Percentiles rank a stretch among this genome's conserved stretches.
These are phyloP conservation scores for Euura saliciscinereae DNA, from an alignment of 1,140 invertebrate genomes.

Conservation along the genomic window DNA sequence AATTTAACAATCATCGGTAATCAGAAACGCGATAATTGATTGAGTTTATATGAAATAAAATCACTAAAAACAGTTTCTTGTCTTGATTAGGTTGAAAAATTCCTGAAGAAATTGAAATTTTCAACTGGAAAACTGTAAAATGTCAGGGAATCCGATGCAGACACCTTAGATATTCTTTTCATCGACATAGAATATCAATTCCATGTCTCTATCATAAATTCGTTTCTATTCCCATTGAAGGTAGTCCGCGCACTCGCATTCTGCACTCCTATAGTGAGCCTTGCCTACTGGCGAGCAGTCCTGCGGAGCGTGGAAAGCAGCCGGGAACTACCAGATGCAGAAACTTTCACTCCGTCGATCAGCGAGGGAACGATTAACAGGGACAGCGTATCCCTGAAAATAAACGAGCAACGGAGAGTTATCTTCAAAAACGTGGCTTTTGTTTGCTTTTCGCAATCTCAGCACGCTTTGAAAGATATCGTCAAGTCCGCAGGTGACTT, in stretches of 20 bases:
- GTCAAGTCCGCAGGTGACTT: constrained; percentile 51
- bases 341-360: constrained; percentile 61
- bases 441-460: constrained; percentile 65
- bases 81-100: too few species aligned
- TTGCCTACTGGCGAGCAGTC: constrained; percentile 65
- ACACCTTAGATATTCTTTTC: too few species aligned
- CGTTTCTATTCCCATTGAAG: constrained; percentile 23
- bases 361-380: constrained; percentile 63
- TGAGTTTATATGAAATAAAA: too few species aligned
- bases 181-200: too few species aligned
- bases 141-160: too few species aligned
- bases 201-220: background rate
- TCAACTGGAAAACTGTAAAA: too few species aligned
- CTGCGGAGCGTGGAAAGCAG: constrained; percentile 54
- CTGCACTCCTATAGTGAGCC: constrained; percentile 67
- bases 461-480: constrained; percentile 60
- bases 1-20: too few species aligned
- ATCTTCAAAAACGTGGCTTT: constrained; percentile 67
- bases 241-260: constrained; percentile 68
- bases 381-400: constrained; percentile 62
- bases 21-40: too few species aligned
- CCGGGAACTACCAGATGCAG: constrained; percentile 57
- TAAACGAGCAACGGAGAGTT: constrained; percentile 55
- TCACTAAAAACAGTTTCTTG: too few species aligned
- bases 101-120: too few species aligned